These are phyloP conservation scores for Chiridota heheva DNA, from an alignment of 35 echinoderm and acorn worm genomes.

Conservation along the genomic window DNA sequence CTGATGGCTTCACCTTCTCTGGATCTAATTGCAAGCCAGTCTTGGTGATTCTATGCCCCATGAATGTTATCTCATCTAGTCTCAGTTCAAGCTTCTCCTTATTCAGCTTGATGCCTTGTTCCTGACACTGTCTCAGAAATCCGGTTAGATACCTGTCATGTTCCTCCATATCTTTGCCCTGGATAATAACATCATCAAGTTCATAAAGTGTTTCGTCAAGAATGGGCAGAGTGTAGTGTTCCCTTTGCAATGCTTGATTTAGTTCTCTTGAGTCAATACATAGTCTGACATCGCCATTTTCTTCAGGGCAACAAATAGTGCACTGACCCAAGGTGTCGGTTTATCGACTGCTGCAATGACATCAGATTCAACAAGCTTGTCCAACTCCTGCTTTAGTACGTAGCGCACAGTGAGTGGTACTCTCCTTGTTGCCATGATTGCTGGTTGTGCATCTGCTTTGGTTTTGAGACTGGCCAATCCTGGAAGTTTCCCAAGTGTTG, in stretches of 20 bases:
- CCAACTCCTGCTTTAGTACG: constrained; percentile 28
- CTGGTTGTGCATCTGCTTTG: background rate
- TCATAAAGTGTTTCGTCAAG: constrained; percentile 22
- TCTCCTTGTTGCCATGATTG: constrained; percentile 1
- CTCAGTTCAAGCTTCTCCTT: background rate
- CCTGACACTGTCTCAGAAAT: constrained; percentile 32
- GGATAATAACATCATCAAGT: constrained; percentile 54
- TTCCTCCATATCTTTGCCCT: constrained; percentile 16
- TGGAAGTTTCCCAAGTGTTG: constrained; percentile 6
- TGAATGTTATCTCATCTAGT: constrained; percentile 13
- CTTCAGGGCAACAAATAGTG: background rate
- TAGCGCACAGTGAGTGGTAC: constrained; percentile 14
- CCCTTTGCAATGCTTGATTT: constrained; percentile 30
- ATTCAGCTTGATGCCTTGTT: constrained; percentile 25
- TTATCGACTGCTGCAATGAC: constrained; percentile 28
- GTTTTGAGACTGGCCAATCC: background rate
- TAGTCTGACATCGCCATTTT: constrained; percentile 34
- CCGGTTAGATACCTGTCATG: constrained; percentile 25
- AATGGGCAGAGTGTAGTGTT: constrained; percentile 22
- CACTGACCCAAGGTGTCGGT: constrained; percentile 36
- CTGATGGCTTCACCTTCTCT: constrained; percentile 6
- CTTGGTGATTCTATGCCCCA: constrained; percentile 14
- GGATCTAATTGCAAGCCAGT: constrained; percentile 21
- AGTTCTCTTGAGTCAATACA: constrained; percentile 35
- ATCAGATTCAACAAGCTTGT: constrained; percentile 17